Evolutionary conservation across 2,113 vertebrate species (phyloP).

Genomic region (Gallinago jamesoni): DNA sequence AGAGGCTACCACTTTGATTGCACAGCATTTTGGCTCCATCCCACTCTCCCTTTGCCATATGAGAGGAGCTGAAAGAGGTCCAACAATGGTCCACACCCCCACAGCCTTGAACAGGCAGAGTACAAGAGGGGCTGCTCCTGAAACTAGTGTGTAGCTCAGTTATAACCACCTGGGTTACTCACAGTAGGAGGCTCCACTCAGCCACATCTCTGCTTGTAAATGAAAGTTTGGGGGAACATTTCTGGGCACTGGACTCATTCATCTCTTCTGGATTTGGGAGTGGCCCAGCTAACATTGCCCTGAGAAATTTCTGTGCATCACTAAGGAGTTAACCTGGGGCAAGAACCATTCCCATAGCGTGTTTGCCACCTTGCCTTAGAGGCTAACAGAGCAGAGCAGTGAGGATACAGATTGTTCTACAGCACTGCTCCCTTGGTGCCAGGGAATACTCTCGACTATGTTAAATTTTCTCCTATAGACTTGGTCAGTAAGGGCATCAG

Average conservation of each 20-base stretch:
- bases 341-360: not conserved
- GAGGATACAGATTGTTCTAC: not conserved
- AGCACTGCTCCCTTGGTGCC: fast-evolving
- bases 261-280: not conserved
- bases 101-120: not conserved
- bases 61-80: not conserved
- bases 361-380: not conserved
- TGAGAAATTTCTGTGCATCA: not conserved
- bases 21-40: not conserved
- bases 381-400: not conserved
- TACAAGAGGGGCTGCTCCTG: not conserved
- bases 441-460: not conserved
- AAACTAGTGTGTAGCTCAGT: not conserved
- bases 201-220: not conserved
- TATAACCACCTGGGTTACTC: not conserved
- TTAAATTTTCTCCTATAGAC: not conserved
- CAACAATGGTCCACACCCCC: not conserved
- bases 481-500: not conserved
- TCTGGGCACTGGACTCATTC: not conserved
- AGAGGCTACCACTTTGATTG: not conserved
- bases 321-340: not conserved
- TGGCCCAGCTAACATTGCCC: not conserved
- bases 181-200: not conserved
- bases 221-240: not conserved
- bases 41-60: not conserved